Evolutionary conservation across 2,797 vertebrate species (phyloP), one percentile per base, ranked within the genome.

Genomic region (Pangasius larnaudii): DNA sequence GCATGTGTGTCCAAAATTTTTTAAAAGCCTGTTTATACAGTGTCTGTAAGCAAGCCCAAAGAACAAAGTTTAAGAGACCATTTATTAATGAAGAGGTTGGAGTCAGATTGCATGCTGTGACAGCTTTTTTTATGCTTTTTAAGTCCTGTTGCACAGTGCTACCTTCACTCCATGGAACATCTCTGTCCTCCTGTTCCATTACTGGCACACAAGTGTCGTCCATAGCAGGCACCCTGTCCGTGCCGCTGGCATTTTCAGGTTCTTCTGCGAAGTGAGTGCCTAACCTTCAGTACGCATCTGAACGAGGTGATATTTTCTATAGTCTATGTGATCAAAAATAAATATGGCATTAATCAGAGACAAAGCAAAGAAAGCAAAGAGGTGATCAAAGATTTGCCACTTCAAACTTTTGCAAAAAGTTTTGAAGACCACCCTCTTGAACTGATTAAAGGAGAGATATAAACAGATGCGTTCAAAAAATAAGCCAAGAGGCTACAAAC

Each of bases 361-460:
- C 89, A 85, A 86, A 87, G 88, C 84, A 14, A 65, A 69, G 49
- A 86, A 86, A 87, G 88, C 84, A 14, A 65, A 63, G 39, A 75
- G 46, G 58, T 65, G 88, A 91, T 91, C 89, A 92, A 90, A 92
- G 88, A n/a, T 19, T 33, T 65, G 74, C 74, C 87, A 88, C 87
- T 86, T 90, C 90, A 91, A 90, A 91, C 65, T 84, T 85, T 82
- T 83, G 74, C 58, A 65, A 39, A 89, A 89, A 84, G 86, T 86
- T 27, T 63, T 58, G 24, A 79, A 86, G 33, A 80, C 63, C 83
- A 71, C 51, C 74, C 33, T 85, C 18, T 80, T 58, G 30, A 77
- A 65, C 81, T 88, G 30, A 88, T 65, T 67, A 78, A 84, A 79
- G 51, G 9, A n/a, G 27, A 24, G 33, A 65, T 13, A 89, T 42